These are phyloP conservation scores for Calidris pygmaea DNA, from an alignment of 2,113 vertebrate genomes.

Conservation along the genomic window DNA sequence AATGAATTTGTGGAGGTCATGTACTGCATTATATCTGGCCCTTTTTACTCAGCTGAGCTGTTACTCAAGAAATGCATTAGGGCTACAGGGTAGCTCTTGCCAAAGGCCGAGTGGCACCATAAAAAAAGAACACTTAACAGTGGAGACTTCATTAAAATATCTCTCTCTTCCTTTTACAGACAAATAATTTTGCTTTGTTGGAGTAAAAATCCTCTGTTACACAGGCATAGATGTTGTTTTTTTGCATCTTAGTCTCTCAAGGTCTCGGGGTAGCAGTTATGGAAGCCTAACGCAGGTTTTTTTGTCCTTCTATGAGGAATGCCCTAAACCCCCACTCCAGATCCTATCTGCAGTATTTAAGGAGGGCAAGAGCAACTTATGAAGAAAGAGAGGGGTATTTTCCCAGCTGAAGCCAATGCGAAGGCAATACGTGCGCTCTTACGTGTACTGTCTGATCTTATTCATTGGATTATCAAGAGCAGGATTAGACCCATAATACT, in stretches of 20 bases:
- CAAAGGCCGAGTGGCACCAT: conserved; percentile 1
- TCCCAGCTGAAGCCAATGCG: neutral
- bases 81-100: conserved; percentile 15
- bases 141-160: conserved; percentile 31
- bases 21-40: conserved; percentile 49
- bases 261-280: neutral
- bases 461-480: conserved; percentile 1
- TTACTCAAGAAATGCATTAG: conserved; percentile 51
- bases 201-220: conserved; percentile 2
- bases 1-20: conserved; percentile 47
- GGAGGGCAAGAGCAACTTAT: neutral
- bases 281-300: neutral
- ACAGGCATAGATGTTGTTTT: neutral
- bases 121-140: neutral
- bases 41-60: conserved; percentile 41
- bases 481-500: conserved; percentile 18
- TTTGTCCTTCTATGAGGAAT: neutral
- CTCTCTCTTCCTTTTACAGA: conserved; percentile 25
- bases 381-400: neutral
- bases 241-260: neutral
- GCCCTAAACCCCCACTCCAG: neutral
- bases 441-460: neutral
- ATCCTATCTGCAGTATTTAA: neutral
- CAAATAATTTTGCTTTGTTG: neutral
- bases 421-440: neutral